These are phyloP conservation scores for Prosopocoilus inquinatus DNA, from an alignment of 2,888 invertebrate species.

Conservation along the genomic window DNA sequence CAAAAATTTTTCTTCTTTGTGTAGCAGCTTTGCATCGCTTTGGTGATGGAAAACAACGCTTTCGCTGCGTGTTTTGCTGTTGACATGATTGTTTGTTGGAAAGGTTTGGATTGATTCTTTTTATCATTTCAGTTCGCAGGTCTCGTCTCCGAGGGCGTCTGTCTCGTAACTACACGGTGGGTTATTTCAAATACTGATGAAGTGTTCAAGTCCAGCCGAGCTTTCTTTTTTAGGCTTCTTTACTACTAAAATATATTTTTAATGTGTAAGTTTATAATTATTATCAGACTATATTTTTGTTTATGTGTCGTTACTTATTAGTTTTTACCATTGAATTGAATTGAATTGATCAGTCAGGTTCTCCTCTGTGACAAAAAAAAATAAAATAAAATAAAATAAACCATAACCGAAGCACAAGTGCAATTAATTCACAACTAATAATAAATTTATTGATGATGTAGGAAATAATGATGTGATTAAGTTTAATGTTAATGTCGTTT, in stretches of 20 bases:
- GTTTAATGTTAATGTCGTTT: no score
- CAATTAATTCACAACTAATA: no score
- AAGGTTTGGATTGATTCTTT: constrained; percentile 22
- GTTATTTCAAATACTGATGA: constrained; percentile 51
- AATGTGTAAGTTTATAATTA: constrained; percentile 33
- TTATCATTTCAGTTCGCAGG: constrained; percentile 65
- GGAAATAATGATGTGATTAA: no score
- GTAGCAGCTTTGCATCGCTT: no score
- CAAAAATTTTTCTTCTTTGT: no score
- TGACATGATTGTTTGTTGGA: neutral
- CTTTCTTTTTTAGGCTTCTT: constrained; percentile 32
- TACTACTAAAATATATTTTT: constrained; percentile 30
- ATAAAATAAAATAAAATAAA: neutral
- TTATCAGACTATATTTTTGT: constrained; percentile 28
- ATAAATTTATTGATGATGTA: neutral
- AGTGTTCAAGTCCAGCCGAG: constrained; percentile 2
- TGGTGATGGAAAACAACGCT: no score
- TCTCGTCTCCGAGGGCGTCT: constrained; percentile 72
- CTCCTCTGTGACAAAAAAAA: constrained; percentile 10
- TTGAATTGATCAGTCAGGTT: constrained; percentile 32
- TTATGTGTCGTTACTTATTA: constrained; percentile 36
- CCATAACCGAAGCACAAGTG: no score
- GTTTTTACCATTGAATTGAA: constrained; percentile 24
- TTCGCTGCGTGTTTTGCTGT: neutral
- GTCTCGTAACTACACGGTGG: constrained; percentile 80